A percentile compares a stretch with the other conserved stretches of the same genome.
Conservation (phyloP, 2,888 invertebrate species). For the Himalopsyche tibetana region DNA sequence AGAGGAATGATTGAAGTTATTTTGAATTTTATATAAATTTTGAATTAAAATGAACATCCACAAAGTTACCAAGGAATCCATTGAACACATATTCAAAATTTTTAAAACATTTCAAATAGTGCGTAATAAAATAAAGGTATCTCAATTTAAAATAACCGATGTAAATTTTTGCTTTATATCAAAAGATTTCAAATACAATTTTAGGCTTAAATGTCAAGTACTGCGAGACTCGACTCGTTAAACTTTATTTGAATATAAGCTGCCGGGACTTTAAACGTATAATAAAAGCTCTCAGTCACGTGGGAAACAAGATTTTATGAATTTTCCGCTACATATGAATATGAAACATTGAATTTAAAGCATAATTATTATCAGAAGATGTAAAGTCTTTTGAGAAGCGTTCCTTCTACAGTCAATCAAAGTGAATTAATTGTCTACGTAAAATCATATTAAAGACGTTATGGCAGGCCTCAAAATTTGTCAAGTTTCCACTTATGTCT, state of each 20-base stretch:
- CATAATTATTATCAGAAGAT: conserved; percentile 39
- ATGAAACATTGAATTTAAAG: conserved; percentile 36
- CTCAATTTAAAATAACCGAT: no score
- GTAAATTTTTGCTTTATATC: no score
- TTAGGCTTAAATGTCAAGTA: conserved; percentile 15
- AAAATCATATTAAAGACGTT: conserved; percentile 18
- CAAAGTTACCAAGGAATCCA: no score
- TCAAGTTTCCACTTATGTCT: conserved; percentile 55
- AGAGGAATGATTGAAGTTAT: no score
- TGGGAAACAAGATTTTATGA: conserved; percentile 53
- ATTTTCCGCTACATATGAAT: conserved; percentile 47
- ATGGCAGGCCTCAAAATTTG: background rate
- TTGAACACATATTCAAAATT: no score
- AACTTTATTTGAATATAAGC: conserved; percentile 53
- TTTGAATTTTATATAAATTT: no score
- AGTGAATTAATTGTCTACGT: conserved; percentile 52
- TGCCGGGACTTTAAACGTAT: conserved; percentile 41
- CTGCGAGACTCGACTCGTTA: conserved; percentile 57
- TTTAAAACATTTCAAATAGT: no score
- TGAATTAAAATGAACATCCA: no score
- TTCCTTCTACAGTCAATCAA: conserved; percentile 39
- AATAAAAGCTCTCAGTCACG: conserved; percentile 56
- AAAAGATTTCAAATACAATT: background rate
- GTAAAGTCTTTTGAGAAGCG: background rate
- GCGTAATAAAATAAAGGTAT: no score